A percentile compares a stretch with the other conserved stretches of the same genome.
phyloP scores from a whole-genome alignment of 2,113 vertebrate species.

The Pomatostomus ruficeps region DNA sequence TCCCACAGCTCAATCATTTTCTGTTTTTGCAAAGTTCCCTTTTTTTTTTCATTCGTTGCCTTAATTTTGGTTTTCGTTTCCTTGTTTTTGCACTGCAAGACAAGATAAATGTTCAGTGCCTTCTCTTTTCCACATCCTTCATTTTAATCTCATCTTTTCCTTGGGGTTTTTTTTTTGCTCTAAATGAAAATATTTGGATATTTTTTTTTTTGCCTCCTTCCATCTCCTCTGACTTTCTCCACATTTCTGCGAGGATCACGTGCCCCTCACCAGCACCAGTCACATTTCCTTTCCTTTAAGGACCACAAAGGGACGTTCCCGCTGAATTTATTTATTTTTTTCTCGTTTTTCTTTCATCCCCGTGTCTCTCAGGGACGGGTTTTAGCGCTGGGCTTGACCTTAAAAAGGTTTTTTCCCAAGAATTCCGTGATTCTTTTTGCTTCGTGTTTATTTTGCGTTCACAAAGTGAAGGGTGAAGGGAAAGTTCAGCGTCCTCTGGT shows the following conservation, averaged over 20 bases:
- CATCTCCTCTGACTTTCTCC: background rate
- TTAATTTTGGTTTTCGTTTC: conserved; percentile 19
- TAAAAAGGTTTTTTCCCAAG: background rate
- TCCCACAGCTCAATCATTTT: background rate
- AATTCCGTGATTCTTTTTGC: background rate
- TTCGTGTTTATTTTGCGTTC: background rate
- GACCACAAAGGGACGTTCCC: background rate
- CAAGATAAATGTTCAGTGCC: conserved; percentile 51
- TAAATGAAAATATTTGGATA: background rate
- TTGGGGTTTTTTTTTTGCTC: background rate
- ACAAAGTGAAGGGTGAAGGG: background rate
- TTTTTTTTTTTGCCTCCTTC: background rate
- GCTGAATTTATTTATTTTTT: background rate
- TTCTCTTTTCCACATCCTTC: background rate
- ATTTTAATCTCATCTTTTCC: background rate
- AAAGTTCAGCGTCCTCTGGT: background rate
- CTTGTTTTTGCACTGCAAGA: conserved; percentile 29
- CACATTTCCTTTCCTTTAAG: background rate
- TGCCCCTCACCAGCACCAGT: background rate
- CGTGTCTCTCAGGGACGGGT: background rate
- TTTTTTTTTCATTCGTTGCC: conserved; percentile 32
- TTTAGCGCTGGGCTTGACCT: background rate
- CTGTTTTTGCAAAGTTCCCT: background rate
- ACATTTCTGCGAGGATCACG: background rate
- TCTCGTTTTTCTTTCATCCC: background rate